A percentile compares a stretch with the other conserved stretches of the same genome.
Conservation (phyloP, 2,888 invertebrate species). For the Parnassius glacialis region DNA sequence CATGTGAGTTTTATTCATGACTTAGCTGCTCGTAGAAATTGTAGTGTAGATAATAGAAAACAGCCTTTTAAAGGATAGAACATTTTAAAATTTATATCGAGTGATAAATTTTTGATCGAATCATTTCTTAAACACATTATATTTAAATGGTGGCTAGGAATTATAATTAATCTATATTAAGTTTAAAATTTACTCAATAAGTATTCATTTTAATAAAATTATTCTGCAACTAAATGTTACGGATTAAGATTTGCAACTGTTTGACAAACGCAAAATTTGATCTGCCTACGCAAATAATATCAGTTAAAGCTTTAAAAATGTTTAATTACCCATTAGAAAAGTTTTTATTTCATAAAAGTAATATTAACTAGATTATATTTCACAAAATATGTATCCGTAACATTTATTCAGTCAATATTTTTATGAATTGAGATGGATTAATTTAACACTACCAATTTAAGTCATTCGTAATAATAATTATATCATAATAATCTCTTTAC, state of each 20-base stretch:
- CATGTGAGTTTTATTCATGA: too few species aligned
- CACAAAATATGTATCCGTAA: neutral
- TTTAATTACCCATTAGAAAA: neutral
- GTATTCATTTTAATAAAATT: neutral
- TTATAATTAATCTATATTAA: neutral
- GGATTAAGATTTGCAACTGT: neutral
- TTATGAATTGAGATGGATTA: neutral
- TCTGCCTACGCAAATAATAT: too few species aligned
- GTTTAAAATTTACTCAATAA: neutral
- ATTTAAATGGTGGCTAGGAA: too few species aligned
- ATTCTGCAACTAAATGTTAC: constrained; percentile 2
- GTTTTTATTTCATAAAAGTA: neutral
- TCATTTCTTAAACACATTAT: neutral
- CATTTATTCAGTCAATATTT: neutral
- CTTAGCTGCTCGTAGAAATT: too few species aligned
- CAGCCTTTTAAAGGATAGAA: too few species aligned
- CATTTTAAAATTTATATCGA: too few species aligned
- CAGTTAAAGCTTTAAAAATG: neutral
- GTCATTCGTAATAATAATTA: neutral
- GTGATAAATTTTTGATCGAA: neutral
- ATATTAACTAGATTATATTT: neutral
- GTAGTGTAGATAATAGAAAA: too few species aligned
- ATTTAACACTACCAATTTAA: neutral
- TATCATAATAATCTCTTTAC: constrained; percentile 6
- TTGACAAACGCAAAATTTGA: too few species aligned